Evolutionary conservation across 2,888 invertebrate species (phyloP).

Genomic region (Agrypnus murinus): DNA sequence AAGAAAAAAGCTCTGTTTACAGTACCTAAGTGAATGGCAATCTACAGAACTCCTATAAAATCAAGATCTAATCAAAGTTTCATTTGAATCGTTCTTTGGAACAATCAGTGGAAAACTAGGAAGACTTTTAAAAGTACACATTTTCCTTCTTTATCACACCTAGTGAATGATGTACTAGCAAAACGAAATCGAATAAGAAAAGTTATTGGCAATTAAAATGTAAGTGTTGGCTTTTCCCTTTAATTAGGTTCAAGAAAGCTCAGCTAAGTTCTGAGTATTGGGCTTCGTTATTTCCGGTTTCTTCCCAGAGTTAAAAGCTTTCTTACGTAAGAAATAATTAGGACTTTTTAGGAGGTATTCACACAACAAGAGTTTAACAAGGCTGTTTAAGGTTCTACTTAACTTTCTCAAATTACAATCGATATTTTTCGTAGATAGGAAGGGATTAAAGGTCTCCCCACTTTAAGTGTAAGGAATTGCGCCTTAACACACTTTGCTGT

Average conservation of each 20-base stretch:
- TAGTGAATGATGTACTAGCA: background rate
- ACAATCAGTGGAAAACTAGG: constrained; percentile 3
- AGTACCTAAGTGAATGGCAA: constrained; percentile 14
- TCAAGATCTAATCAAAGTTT: constrained; percentile 29
- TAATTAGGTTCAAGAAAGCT: constrained; percentile 24
- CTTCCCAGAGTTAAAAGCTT: constrained; percentile 27
- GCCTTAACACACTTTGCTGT: too few relatives aligned
- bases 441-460: too few relatives aligned
- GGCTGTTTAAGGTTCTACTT: constrained; percentile 10
- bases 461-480: too few relatives aligned
- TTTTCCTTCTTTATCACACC: background rate
- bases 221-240: constrained; percentile 32
- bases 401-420: constrained; percentile 3
- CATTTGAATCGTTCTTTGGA: constrained; percentile 17
- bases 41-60: constrained; percentile 20
- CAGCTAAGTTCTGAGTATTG: background rate
- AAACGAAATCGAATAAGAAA: constrained; percentile 10
- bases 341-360: constrained; percentile 12
- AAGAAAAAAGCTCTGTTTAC: constrained; percentile 13
- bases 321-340: constrained; percentile 32
- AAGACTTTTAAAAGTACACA: background rate
- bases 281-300: constrained; percentile 35
- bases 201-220: constrained; percentile 37
- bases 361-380: constrained; percentile 19
- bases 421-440: background rate